phyloP scores from a whole-genome alignment of 2,113 vertebrate genomes.

The Ariopsis seemanni region DNA sequence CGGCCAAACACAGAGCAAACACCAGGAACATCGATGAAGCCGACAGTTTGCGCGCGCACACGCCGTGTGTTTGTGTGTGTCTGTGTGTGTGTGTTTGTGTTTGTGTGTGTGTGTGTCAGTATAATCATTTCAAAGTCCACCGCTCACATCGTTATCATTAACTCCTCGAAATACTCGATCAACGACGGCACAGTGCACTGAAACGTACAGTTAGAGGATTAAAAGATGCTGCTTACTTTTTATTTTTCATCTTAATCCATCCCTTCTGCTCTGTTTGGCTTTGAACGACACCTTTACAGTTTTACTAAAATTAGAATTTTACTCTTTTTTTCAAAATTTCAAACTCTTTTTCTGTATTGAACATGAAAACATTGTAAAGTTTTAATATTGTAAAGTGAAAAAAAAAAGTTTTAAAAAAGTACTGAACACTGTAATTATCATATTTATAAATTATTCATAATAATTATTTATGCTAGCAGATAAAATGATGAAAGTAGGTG shows the following conservation, averaged over 20 bases:
- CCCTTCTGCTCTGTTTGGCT: not conserved
- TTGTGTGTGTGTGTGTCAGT: not conserved
- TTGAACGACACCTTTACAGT: not conserved
- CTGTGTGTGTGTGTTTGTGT: not conserved
- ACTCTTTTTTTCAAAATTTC: not conserved
- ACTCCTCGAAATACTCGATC: not conserved
- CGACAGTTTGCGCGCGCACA: not conserved
- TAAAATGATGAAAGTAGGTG: no score
- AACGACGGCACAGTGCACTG: not conserved
- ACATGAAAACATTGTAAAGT: not conserved
- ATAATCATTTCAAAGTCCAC: not conserved
- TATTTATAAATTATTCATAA: not conserved
- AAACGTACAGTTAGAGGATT: not conserved
- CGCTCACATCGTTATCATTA: not conserved
- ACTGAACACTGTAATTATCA: not conserved
- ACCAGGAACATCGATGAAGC: constrained; percentile 4
- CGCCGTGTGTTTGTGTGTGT: not conserved
- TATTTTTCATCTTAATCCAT: not conserved
- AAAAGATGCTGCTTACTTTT: not conserved
- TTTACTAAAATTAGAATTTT: not conserved
- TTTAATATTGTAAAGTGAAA: not conserved
- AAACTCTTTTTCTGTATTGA: not conserved
- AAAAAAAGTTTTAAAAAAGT: no score
- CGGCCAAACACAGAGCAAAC: constrained; percentile 24
- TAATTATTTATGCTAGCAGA: not conserved